Conservation (phyloP, 1,140 invertebrate genomes). For the Drosophila elegans region DNA sequence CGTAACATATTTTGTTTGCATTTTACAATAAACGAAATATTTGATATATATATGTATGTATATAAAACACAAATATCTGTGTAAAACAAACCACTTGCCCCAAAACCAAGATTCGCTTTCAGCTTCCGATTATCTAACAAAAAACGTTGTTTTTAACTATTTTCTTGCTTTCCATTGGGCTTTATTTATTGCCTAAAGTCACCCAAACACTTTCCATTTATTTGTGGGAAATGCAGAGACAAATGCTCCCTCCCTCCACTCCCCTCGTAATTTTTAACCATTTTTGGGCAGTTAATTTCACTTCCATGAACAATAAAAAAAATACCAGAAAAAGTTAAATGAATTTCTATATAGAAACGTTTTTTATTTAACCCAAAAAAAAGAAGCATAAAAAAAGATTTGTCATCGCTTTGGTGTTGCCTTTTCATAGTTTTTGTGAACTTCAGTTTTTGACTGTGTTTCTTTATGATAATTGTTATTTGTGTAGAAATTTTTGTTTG, state of each 20-base stretch:
- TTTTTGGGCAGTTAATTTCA: slow-evolving; percentile 61
- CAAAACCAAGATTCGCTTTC: not conserved
- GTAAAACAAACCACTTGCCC: not conserved
- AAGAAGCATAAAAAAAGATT: slow-evolving; percentile 16
- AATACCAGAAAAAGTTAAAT: slow-evolving; percentile 38
- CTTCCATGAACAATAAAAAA: slow-evolving; percentile 49
- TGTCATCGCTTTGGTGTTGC: slow-evolving; percentile 27
- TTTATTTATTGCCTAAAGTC: slow-evolving; percentile 20
- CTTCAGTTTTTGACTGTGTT: slow-evolving; percentile 9
- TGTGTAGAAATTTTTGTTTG: slow-evolving; percentile 14
- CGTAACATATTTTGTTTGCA: too few species aligned
- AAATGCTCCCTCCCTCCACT: slow-evolving; percentile 1
- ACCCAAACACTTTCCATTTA: slow-evolving; percentile 45
- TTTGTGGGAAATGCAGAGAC: slow-evolving; percentile 21
- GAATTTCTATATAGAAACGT: slow-evolving; percentile 55
- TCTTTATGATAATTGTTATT: slow-evolving; percentile 37
- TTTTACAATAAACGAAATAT: too few species aligned
- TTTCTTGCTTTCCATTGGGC: slow-evolving; percentile 13
- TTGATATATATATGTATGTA: too few species aligned
- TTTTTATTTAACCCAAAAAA: slow-evolving; percentile 7
- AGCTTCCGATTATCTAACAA: not conserved
- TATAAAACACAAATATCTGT: not conserved
- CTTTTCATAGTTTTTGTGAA: slow-evolving; percentile 16
- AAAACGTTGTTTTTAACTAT: not conserved
- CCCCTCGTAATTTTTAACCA: slow-evolving; percentile 13